phyloP scores from a whole-genome alignment of 2,797 vertebrate species.

The Falco rusticolus region DNA sequence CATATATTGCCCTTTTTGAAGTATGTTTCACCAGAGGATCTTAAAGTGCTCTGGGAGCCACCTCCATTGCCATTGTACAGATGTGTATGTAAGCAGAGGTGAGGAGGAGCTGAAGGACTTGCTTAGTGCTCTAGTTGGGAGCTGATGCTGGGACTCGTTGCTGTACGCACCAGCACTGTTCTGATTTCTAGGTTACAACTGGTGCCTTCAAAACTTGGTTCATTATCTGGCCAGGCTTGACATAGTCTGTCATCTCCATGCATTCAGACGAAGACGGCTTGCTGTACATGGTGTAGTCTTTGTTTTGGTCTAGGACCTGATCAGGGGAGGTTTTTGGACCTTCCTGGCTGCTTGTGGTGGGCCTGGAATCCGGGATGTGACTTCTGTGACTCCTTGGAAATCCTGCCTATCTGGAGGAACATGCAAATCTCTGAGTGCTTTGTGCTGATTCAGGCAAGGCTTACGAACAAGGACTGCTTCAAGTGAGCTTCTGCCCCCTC shows the following conservation, averaged over 20 bases:
- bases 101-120: not conserved
- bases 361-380: not conserved
- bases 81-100: not conserved
- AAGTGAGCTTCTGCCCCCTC: too few relatives aligned
- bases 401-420: not conserved
- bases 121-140: not conserved
- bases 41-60: not conserved
- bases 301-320: not conserved
- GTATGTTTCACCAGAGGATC: not conserved
- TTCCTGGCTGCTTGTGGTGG: not conserved
- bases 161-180: not conserved
- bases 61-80: not conserved
- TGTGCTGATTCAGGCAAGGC: not conserved
- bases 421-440: not conserved
- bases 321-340: not conserved
- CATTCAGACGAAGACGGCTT: not conserved
- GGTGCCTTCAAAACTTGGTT: not conserved
- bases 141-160: not conserved
- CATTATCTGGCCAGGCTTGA: not conserved
- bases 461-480: not conserved
- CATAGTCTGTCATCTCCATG: not conserved
- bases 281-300: accelerated
- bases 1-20: not conserved
- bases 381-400: not conserved
- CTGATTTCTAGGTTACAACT: not conserved